phyloP scores from a whole-genome alignment of 2,888 invertebrate genomes.

The Nineta flava region DNA sequence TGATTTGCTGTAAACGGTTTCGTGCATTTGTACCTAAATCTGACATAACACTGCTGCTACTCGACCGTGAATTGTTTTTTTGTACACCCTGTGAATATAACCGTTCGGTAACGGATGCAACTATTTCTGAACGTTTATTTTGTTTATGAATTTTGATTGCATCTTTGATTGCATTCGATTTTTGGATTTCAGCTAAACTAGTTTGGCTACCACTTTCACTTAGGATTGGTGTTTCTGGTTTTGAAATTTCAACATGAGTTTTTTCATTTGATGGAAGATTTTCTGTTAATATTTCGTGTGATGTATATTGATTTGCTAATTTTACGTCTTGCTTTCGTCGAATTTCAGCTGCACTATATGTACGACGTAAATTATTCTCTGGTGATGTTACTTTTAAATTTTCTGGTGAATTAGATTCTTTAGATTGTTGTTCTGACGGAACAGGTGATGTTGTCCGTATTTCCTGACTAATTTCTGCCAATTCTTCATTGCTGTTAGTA shows the following conservation, averaged over 20 bases:
- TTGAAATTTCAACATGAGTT: neutral
- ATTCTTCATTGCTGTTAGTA: neutral
- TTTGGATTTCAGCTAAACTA: neutral
- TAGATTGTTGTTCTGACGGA: neutral
- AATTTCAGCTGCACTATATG: neutral
- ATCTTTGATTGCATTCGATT: slow-evolving; percentile 18
- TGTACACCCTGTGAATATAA: slow-evolving; percentile 41
- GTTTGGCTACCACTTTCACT: neutral
- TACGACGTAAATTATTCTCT: neutral
- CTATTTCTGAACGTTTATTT: slow-evolving; percentile 46
- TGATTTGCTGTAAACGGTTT: slow-evolving; percentile 38
- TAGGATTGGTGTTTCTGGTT: neutral
- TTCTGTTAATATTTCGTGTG: neutral
- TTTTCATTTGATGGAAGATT: neutral
- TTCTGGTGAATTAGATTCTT: neutral
- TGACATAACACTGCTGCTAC: slow-evolving; percentile 4
- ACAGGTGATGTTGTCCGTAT: neutral
- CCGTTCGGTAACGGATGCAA: slow-evolving; percentile 52
- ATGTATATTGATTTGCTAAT: neutral
- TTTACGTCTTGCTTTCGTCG: neutral
- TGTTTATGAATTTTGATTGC: slow-evolving; percentile 25
- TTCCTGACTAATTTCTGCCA: neutral
- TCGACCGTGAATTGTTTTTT: slow-evolving; percentile 21
- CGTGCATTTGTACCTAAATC: slow-evolving; percentile 40
- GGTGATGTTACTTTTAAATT: neutral